phyloP scores from a whole-genome alignment of 2,888 invertebrate species.

The Aquatica leii region DNA sequence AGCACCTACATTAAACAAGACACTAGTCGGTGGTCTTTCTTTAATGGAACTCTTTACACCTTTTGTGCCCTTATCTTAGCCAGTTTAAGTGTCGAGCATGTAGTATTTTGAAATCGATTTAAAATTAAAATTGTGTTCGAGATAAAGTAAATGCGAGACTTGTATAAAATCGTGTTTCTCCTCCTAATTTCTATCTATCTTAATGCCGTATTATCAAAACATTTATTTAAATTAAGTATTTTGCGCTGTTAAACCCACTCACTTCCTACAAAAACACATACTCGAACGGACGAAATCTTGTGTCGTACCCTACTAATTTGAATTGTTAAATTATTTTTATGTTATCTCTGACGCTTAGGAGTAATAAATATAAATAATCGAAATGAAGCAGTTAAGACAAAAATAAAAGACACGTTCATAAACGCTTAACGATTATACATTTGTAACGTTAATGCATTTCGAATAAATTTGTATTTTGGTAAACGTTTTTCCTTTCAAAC shows the following conservation, averaged over 20 bases:
- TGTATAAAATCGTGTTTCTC: slow-evolving; percentile 48
- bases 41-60: slow-evolving; percentile 29
- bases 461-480: too few species aligned
- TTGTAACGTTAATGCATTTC: too few species aligned
- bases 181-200: slow-evolving; percentile 53
- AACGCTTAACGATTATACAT: too few species aligned
- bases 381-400: slow-evolving; percentile 1
- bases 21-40: slow-evolving; percentile 42
- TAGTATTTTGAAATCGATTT: slow-evolving; percentile 60
- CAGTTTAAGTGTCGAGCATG: slow-evolving; percentile 54
- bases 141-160: slow-evolving; percentile 48
- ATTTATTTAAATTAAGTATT: slow-evolving; percentile 57
- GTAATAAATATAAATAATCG: not conserved
- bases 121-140: slow-evolving; percentile 60
- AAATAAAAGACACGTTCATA: too few species aligned
- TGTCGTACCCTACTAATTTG: not conserved
- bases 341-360: not conserved
- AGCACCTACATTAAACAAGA: slow-evolving; percentile 31
- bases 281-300: slow-evolving; percentile 7
- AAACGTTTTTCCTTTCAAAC: too few species aligned
- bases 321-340: slow-evolving; percentile 5
- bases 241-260: slow-evolving; percentile 56
- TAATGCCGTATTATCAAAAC: slow-evolving; percentile 56
- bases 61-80: slow-evolving; percentile 50
- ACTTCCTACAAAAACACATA: slow-evolving; percentile 39